Percentiles rank a stretch among this genome's conserved stretches.
Evolutionary conservation across 92 coral and sea anemone species (phyloP).

Genomic region (Zoanthus gigantus): DNA sequence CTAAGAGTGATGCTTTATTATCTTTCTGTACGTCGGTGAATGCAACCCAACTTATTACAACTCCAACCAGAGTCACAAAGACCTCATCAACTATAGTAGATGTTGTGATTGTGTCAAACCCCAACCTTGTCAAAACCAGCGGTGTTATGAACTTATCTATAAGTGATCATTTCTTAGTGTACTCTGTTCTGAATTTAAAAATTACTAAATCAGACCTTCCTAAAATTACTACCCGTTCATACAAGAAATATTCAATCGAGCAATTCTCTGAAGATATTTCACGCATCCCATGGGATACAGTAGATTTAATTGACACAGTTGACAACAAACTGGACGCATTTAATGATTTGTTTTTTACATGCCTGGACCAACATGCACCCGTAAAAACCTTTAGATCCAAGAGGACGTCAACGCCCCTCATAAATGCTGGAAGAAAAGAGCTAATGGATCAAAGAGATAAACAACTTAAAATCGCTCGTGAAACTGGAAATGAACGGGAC

Average conservation of each 20-base stretch:
- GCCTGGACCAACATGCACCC: neutral
- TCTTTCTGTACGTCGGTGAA: constrained; percentile 35
- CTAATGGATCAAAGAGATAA: constrained; percentile 38
- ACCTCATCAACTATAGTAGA: constrained; percentile 34
- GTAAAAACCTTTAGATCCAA: neutral
- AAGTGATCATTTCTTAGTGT: constrained; percentile 10
- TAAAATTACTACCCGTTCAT: neutral
- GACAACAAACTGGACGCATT: constrained; percentile 9
- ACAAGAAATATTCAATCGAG: neutral
- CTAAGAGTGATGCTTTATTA: constrained; percentile 21
- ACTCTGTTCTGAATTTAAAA: neutral
- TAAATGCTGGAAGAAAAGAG: constrained; percentile 6
- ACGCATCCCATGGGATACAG: constrained; percentile 15
- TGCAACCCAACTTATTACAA: constrained; percentile 24
- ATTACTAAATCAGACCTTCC: neutral
- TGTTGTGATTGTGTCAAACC: constrained; percentile 24
- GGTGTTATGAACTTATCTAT: constrained; percentile 3
- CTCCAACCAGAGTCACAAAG: constrained; percentile 32
- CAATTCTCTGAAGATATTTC: constrained; percentile 1
- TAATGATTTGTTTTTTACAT: constrained; percentile 4
- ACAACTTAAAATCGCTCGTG: constrained; percentile 22
- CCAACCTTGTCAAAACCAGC: neutral
- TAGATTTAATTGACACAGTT: neutral
- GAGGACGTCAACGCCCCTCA: neutral
- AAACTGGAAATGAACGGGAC: neutral